Evolutionary conservation across 2,888 invertebrate genomes (phyloP).

Genomic region (Dryomyza anilis): DNA sequence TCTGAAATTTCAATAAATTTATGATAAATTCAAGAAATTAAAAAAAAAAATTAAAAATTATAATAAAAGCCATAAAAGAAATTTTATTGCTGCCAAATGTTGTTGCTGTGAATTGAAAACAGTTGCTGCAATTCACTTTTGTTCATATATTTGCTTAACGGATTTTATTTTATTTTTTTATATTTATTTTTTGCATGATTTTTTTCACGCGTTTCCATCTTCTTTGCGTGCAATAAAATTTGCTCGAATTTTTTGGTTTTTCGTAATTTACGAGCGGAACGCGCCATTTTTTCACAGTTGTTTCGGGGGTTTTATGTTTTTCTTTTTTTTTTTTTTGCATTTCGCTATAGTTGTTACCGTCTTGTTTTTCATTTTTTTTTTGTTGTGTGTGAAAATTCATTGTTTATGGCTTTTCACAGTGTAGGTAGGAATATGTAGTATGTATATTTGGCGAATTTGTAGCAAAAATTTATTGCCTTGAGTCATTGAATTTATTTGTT

Average conservation of each 20-base stretch:
- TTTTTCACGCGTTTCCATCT: background rate
- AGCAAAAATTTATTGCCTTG: constrained; percentile 47
- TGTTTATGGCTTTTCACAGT: no score
- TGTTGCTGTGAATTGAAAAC: background rate
- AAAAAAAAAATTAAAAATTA: background rate
- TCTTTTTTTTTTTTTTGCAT: background rate
- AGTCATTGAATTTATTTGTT: constrained; percentile 50
- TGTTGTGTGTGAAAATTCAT: no score
- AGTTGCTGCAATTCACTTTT: background rate
- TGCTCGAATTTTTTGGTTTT: constrained; percentile 18
- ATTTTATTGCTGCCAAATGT: background rate
- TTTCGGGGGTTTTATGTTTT: background rate
- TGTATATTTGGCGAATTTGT: background rate
- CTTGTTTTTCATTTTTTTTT: no score
- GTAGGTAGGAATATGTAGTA: no score
- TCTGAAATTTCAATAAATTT: no score
- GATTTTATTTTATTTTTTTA: no score
- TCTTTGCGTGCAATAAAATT: constrained; percentile 16
- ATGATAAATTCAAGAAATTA: background rate
- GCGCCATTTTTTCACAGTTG: background rate
- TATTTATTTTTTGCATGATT: background rate
- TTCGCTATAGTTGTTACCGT: background rate
- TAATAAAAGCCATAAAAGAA: background rate
- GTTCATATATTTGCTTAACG: background rate
- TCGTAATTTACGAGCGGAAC: constrained; percentile 25